Conservation (phyloP, 2,797 vertebrate genomes). For the Alectoris magna region DNA sequence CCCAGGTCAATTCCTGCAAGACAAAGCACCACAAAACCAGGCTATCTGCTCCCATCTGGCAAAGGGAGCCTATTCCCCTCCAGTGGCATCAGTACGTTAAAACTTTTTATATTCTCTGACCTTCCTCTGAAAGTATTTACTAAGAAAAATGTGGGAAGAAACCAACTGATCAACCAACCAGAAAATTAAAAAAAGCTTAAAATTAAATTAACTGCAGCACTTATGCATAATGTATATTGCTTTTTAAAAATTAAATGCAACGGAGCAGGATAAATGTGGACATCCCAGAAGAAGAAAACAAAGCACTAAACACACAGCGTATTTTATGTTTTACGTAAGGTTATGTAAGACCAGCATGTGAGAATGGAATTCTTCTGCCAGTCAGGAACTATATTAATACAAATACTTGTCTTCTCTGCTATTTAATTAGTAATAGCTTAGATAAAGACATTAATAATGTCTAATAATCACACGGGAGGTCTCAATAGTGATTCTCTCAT, state of each 20-base stretch:
- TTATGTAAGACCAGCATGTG: not conserved
- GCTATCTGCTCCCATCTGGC: not conserved
- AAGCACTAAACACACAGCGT: not conserved
- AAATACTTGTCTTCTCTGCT: constrained; percentile 11
- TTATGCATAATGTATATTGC: constrained; percentile 67
- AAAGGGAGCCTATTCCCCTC: constrained; percentile 3
- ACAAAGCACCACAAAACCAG: constrained; percentile 56
- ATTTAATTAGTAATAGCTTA: constrained; percentile 56
- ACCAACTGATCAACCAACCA: constrained; percentile 51
- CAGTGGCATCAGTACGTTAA: not conserved
- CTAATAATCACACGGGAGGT: constrained; percentile 24
- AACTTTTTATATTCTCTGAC: not conserved
- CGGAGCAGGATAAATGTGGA: constrained; percentile 61
- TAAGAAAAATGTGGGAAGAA: constrained; percentile 38
- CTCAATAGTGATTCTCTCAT: not conserved
- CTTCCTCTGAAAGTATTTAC: constrained; percentile 42
- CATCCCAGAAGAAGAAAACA: constrained; percentile 45
- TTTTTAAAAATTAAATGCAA: constrained; percentile 71
- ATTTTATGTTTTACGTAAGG: constrained; percentile 22
- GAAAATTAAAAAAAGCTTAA: constrained; percentile 61
- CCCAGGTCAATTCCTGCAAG: constrained; percentile 60
- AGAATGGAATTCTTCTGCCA: constrained; percentile 7
- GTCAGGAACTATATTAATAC: not conserved
- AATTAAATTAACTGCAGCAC: constrained; percentile 70
- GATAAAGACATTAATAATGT: constrained; percentile 21